Base-by-base conservation (phyloP, 64 coral and sea anemone species). In the Trachythela sp. region DNA sequence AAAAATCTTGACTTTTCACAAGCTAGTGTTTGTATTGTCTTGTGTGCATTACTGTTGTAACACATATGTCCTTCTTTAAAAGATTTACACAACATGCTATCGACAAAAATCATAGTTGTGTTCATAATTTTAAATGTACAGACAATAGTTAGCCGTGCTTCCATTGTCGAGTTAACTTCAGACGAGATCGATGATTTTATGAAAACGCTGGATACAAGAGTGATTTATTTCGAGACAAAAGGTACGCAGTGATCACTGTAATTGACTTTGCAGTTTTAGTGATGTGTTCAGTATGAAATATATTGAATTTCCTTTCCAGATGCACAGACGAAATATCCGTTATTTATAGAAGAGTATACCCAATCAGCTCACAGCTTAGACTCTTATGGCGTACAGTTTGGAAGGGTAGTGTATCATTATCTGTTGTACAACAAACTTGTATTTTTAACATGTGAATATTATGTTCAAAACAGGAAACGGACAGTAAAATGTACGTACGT, bases 211-310 rank as follows among this genome's bases (percentile, higher is more conserved):
- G 75, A 80, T 80, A 37, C 13, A 15, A 80, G 75, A 80, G 37
- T 80, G 31, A 39, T 80, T 37, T 80, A 80, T 30, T 80, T 80
- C 37, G 75, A 80, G 30, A 80, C 31, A 2, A 80, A 80, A 80
- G 75, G 75, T 80, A 35, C 1, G 34, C 15, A 34, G 20, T n/a
- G 3, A 64, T 8, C 1, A 27, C 13, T 20, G 5, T 2, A 8
- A 64, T 20, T 22, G 26, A n/a, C 15, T 18, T n/a, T 64, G 56
- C 22, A 64, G 56, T 22, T 52, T 52, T 52, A 20, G 56, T 64
- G 1, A 6, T n/a, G 56, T 64, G 3, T 22, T 64, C 4, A 20
- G 56, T 64, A 18, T 64, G 5, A 45, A 8, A 64, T 8, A 64
- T 26, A 64, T 20, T 64, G 8, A 6, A 64, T 64, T 13, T 64